phyloP scores from a whole-genome alignment of 2,888 invertebrate genomes.

The Eledone cirrhosa region DNA sequence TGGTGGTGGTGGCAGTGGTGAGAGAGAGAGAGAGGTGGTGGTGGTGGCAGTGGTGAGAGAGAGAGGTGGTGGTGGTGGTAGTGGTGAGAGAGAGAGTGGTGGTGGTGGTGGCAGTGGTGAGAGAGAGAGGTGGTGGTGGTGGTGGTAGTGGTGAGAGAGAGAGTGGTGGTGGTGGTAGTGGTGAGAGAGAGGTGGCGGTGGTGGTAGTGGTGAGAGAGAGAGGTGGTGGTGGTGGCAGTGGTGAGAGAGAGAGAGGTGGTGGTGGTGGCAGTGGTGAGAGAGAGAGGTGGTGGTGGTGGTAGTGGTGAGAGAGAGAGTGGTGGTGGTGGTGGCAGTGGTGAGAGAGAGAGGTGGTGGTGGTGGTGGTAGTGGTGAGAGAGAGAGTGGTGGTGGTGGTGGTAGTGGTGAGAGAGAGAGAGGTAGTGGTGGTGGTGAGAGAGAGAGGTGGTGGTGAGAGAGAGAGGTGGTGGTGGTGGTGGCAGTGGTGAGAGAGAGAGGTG shows the following conservation, averaged over 20 bases:
- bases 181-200: not conserved
- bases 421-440: no score
- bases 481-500: no score
- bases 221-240: not conserved
- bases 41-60: not conserved
- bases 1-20: no score
- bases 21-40: not conserved
- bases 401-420: no score
- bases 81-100: not conserved
- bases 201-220: not conserved
- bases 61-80: not conserved
- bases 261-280: not conserved
- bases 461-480: no score
- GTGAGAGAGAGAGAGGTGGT: not conserved
- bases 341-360: no score
- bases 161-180: not conserved
- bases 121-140: not conserved
- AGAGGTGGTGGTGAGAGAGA: no score
- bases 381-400: no score
- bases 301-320: not conserved
- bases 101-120: not conserved
- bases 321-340: no score
- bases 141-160: not conserved
- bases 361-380: no score
- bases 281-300: not conserved